A percentile compares a stretch with the other conserved stretches of the same genome.
Conservation (phyloP, 92 coral and sea anemone genomes). For the Paramuricea clavata region DNA sequence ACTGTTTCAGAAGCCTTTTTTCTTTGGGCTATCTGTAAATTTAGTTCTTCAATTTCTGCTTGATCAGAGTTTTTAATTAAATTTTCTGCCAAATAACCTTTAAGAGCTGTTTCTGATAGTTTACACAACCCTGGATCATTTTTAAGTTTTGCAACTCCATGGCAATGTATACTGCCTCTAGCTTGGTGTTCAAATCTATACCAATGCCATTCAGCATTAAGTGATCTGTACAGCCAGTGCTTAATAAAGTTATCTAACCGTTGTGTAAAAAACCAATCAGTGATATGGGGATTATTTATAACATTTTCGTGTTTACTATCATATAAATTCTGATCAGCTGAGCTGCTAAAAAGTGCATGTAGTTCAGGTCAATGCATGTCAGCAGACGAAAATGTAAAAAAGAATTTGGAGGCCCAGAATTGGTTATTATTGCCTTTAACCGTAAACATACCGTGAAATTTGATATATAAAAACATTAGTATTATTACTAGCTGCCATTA, state of each 20-base stretch:
- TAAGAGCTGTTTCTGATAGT: slow-evolving; percentile 52
- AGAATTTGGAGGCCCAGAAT: slow-evolving; percentile 69
- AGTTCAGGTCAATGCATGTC: too few species aligned
- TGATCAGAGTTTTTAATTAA: slow-evolving; percentile 53
- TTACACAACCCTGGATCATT: slow-evolving; percentile 70
- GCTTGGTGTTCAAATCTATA: slow-evolving; percentile 64
- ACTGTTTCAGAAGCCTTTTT: slow-evolving; percentile 69
- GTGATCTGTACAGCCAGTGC: slow-evolving; percentile 70
- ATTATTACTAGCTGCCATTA: slow-evolving; percentile 46
- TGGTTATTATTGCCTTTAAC: slow-evolving; percentile 60
- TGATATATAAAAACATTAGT: slow-evolving; percentile 49
- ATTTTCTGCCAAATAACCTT: slow-evolving; percentile 68
- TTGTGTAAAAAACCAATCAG: slow-evolving; percentile 71
- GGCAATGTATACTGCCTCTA: too few species aligned
- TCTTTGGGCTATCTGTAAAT: slow-evolving; percentile 58
- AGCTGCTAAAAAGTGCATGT: slow-evolving; percentile 9
- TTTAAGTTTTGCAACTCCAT: slow-evolving; percentile 51
- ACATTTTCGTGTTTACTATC: slow-evolving; percentile 64
- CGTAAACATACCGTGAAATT: slow-evolving; percentile 63
- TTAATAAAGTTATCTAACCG: slow-evolving; percentile 70
- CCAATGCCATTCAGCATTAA: slow-evolving; percentile 73
- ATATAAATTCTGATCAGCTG: slow-evolving; percentile 34
- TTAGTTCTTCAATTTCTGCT: slow-evolving; percentile 51
- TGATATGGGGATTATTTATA: slow-evolving; percentile 69
- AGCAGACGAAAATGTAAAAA: slow-evolving; percentile 65